Evolutionary conservation across 2,888 invertebrate genomes (phyloP), one percentile per base, ranked within the genome.

Genomic region (Microdon myrmicae): DNA sequence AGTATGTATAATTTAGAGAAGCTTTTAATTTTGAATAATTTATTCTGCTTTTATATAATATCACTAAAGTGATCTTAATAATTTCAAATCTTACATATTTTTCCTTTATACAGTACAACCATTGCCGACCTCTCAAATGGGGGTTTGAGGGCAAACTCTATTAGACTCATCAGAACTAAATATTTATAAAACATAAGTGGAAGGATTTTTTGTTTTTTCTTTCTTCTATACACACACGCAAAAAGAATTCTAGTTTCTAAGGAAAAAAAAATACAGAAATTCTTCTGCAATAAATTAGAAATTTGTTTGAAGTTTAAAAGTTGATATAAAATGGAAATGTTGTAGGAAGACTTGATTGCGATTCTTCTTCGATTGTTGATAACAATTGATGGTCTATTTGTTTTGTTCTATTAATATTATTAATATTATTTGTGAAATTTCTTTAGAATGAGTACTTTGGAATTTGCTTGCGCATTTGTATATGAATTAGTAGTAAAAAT

Each of bases 321-420:
- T 34, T 41, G 51, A 41, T 53, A 39, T 12, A 47, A 58, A 45
- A 64, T 64, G 64, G 64, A 64, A 64, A 58, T 64, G 51, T 64
- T 58, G 35, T 43, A 64, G 64, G 64, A 64, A 64, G 64, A 64
- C 64, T 64, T 64, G 43, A 53, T 47, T 58, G 41, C 64, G 48
- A 58, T 43, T 55, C 43, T 60, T 39, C 43, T 58, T 43, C 51
- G 58, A 58, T 47, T 47, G 37, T 47, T 53, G 47, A 64, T 64
- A 51, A n/a, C n/a, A 58, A 31, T 51, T 58, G 47, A 23, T 43
- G 23, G 7, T 19, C 26, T 38, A n/a, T 35, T 16, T 17, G 22
- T 34, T 47, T 39, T 17, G 14, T 28, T 47, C n/a, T n/a, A n/a
- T n/a, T n/a, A n/a, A 17, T 17, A 39, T 9, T 43, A n/a, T n/a